These are phyloP conservation scores for Nasonia vitripennis DNA, from an alignment of 1,140 invertebrate genomes.

Conservation along the genomic window DNA sequence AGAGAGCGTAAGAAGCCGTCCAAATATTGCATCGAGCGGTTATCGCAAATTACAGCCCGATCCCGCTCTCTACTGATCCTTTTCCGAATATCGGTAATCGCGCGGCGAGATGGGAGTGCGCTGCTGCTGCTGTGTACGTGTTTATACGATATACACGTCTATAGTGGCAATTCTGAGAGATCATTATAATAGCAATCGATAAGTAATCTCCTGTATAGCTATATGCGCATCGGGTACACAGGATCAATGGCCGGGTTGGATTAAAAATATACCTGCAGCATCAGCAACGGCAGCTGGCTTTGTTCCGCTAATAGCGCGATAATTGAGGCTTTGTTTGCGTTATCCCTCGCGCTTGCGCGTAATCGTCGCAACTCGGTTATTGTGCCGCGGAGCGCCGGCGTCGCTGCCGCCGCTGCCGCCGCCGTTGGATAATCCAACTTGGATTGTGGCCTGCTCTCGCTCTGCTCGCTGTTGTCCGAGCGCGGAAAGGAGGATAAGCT, in stretches of 20 bases:
- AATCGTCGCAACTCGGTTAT: background rate
- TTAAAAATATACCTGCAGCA: constrained; percentile 60
- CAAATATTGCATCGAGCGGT: constrained; percentile 65
- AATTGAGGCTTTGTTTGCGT: constrained; percentile 48
- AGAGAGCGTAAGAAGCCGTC: constrained; percentile 61
- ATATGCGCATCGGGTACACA: constrained; percentile 36
- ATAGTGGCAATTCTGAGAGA: constrained; percentile 10
- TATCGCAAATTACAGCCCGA: constrained; percentile 70
- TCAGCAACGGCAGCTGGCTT: constrained; percentile 48
- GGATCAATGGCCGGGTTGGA: constrained; percentile 57
- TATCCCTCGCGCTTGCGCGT: constrained; percentile 1
- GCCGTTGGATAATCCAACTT: background rate
- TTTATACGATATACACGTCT: background rate
- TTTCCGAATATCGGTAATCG: constrained; percentile 46
- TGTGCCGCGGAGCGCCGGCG: background rate
- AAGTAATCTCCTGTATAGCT: constrained; percentile 61
- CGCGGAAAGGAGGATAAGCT: constrained; percentile 15
- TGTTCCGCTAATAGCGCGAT: constrained; percentile 50
- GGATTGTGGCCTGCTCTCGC: background rate
- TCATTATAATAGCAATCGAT: constrained; percentile 70
- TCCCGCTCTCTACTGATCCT: constrained; percentile 19
- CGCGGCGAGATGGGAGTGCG: background rate
- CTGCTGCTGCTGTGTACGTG: background rate
- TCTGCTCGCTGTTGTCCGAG: background rate
- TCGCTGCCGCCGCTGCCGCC: too few relatives aligned